These are phyloP conservation scores for Chaetodon trifascialis DNA, from an alignment of 2,113 vertebrate species.

Conservation along the genomic window DNA sequence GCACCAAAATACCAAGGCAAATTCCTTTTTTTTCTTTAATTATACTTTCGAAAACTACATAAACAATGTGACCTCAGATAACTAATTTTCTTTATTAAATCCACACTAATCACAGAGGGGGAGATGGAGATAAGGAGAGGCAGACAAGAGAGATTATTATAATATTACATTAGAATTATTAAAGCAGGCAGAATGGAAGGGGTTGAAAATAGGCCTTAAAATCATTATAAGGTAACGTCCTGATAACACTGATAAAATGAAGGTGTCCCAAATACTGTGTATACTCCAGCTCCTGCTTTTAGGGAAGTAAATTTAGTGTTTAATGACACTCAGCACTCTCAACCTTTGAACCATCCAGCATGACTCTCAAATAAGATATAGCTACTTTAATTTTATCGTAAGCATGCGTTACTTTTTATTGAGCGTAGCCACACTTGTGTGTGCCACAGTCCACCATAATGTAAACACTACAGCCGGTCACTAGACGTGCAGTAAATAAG, in stretches of 20 bases:
- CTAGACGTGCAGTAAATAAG: not conserved
- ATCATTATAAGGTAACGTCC: slow-evolving; percentile 14
- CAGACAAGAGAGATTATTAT: not conserved
- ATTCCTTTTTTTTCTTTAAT: not conserved
- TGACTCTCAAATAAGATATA: not conserved
- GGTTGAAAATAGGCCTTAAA: not conserved
- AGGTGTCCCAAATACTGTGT: not conserved
- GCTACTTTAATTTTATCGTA: not conserved
- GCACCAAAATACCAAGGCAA: not conserved
- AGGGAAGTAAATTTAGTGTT: not conserved
- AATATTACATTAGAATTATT: slow-evolving; percentile 11
- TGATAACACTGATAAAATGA: slow-evolving; percentile 1
- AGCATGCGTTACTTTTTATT: accelerated
- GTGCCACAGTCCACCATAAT: not conserved
- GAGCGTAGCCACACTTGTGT: not conserved
- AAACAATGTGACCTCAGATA: slow-evolving; percentile 14
- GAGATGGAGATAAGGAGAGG: not conserved
- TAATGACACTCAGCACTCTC: not conserved
- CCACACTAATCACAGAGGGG: not conserved
- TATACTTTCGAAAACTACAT: not conserved
- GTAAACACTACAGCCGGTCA: not conserved
- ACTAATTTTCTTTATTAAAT: slow-evolving; percentile 2
- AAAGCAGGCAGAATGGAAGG: slow-evolving; percentile 3
- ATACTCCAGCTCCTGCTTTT: not conserved
- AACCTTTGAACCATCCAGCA: not conserved